phyloP scores from a whole-genome alignment of 2,797 vertebrate species.

The Onychomys leucogaster region DNA sequence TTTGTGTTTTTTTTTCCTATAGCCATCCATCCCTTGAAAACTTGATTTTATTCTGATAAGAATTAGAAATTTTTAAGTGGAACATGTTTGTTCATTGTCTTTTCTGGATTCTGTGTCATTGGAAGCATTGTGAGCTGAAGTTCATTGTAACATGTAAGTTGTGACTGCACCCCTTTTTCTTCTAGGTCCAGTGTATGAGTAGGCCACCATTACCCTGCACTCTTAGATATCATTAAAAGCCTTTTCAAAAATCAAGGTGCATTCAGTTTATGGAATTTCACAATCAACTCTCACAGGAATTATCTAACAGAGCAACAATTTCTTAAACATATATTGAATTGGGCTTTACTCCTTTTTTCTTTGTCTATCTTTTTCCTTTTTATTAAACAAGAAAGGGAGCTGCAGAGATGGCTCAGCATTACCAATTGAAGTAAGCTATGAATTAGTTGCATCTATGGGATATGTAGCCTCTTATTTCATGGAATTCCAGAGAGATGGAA shows the following conservation, averaged over 20 bases:
- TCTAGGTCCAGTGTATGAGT: not conserved
- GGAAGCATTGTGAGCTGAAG: constrained; percentile 14
- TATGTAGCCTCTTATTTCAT: not conserved
- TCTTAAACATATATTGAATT: constrained; percentile 23
- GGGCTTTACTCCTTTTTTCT: not conserved
- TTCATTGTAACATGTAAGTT: not conserved
- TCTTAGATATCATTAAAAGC: not conserved
- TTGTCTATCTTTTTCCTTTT: not conserved
- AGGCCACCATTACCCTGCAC: not conserved
- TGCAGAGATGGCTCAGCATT: not conserved
- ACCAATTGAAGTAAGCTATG: not conserved
- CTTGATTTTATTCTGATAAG: constrained; percentile 11
- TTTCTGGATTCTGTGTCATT: not conserved
- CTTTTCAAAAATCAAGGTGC: constrained; percentile 31
- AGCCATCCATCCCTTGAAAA: constrained; percentile 32
- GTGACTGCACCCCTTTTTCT: not conserved
- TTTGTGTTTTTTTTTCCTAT: not conserved
- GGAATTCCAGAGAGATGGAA: not conserved
- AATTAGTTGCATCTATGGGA: not conserved
- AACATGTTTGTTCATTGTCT: not conserved
- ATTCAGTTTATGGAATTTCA: constrained; percentile 33
- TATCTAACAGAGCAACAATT: constrained; percentile 17
- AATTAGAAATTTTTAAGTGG: constrained; percentile 18
- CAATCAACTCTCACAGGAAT: constrained; percentile 7
- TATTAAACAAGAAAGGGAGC: not conserved